Percentiles rank a stretch among this genome's conserved stretches.
phyloP scores from a whole-genome alignment of 2,888 invertebrate genomes.

The Clivina fossor region DNA sequence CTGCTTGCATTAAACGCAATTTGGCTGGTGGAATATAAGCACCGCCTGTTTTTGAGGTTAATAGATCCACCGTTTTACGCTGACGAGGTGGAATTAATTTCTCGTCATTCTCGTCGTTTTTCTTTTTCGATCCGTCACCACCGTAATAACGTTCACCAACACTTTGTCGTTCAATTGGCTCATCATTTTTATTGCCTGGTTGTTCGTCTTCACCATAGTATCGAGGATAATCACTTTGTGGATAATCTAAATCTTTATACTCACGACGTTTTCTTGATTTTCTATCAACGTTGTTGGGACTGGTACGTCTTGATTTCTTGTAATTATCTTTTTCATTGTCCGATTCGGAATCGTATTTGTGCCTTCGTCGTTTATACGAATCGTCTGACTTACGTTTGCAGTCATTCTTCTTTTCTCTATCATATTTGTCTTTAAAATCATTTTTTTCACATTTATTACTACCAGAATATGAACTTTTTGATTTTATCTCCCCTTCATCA shows the following conservation, averaged over 20 bases:
- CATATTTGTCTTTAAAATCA: constrained; percentile 12
- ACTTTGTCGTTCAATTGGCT: constrained; percentile 48
- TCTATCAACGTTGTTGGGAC: constrained; percentile 25
- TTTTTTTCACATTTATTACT: constrained; percentile 1
- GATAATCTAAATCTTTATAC: constrained; percentile 38
- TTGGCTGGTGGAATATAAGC: constrained; percentile 99
- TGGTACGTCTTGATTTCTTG: constrained; percentile 25
- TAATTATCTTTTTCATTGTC: constrained; percentile 23
- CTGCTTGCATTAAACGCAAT: constrained; percentile 90
- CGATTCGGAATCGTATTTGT: constrained; percentile 7
- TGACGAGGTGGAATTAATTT: constrained; percentile 48
- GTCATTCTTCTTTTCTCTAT: constrained; percentile 7
- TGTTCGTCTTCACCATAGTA: constrained; percentile 50
- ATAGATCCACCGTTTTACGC: constrained; percentile 63
- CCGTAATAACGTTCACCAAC: constrained; percentile 49
- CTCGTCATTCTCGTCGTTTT: constrained; percentile 35
- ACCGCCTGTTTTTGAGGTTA: constrained; percentile 85
- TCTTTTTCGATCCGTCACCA: constrained; percentile 32
- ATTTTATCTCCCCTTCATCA: no score
- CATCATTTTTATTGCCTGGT: constrained; percentile 42
- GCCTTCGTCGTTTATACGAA: constrained; percentile 8
- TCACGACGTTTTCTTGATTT: constrained; percentile 28
- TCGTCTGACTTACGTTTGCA: neutral
- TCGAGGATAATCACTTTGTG: constrained; percentile 41
- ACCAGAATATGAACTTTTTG: constrained; percentile 30